Base-by-base conservation (phyloP, 2,888 invertebrate species). In the Mythimna ferrago region DNA sequence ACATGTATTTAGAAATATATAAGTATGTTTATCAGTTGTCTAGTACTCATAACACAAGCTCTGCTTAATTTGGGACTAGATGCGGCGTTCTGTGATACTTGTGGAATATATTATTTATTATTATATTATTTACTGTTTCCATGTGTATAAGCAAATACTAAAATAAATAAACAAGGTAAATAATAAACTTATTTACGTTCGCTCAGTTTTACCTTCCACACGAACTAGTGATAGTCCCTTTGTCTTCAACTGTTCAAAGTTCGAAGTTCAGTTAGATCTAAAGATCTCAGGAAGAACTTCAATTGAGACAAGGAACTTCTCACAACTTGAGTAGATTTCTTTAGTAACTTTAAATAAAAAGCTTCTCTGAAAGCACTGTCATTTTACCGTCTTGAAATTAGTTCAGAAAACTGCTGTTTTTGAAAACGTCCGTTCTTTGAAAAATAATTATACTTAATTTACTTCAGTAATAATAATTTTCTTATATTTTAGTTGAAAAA, bases 311-410 rank as follows among this genome's bases (percentile, higher is more conserved):
- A 71, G 78, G 57, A 71, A 78, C 26, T 71, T 21, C 69, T 62
- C 53, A n/a, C 62, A 63, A 82, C 44, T 79, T 66, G 54, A 57
- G 73, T 63, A 61, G 68, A 69, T 66, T 71, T 61, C 51, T 64
- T 74, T 48, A 35, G 21, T 10, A 82, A 78, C 48, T 78, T 80
- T 73, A 63, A 70, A 82, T 65, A 80, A 73, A 68, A 71, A 66
- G 78, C 58, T 38, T 53, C 32, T 26, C 51, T 38, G 21, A 32
- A 71, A 71, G 32, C 54, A 41, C 65, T 62, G 81, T 76, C 77
- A 79, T 77, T 81, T 81, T 54, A 62, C n/a, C 10, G 32, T 11
- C 44, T 62, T 32, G 44, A 41, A 65, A 62, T 75, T 53, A 54
- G 62, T 75, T 70, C 57, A 41, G 57, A 76, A 65, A 77, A 41